Evolutionary conservation across 2,113 vertebrate genomes (phyloP).

Genomic region (Nesogale talazaci): DNA sequence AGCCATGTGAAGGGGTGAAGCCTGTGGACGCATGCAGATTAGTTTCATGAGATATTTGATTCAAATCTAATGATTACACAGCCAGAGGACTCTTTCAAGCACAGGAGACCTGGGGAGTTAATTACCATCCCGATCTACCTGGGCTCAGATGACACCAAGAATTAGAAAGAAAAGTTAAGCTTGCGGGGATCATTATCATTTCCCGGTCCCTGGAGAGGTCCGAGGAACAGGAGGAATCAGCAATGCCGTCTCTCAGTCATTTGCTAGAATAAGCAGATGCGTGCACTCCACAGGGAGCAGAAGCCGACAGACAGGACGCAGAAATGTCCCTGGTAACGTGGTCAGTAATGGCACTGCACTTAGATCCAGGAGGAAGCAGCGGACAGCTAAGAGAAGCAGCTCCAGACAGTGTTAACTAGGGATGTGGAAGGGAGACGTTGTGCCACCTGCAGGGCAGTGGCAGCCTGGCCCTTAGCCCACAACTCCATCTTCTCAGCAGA

Average conservation of each 20-base stretch:
- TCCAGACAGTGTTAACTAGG: background rate
- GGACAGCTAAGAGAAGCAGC: background rate
- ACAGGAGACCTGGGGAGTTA: slow-evolving; percentile 39
- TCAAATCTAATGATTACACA: slow-evolving; percentile 39
- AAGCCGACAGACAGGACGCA: background rate
- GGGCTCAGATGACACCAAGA: slow-evolving; percentile 7
- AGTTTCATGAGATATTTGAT: background rate
- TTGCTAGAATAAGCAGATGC: slow-evolving; percentile 21
- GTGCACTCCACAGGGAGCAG: slow-evolving; percentile 22
- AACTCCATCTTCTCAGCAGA: slow-evolving; percentile 23
- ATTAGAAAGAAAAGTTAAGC: slow-evolving; percentile 23
- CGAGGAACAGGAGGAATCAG: background rate
- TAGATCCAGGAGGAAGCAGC: slow-evolving; percentile 28
- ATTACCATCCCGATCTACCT: background rate
- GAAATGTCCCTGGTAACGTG: slow-evolving; percentile 23
- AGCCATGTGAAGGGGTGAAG: slow-evolving; percentile 67
- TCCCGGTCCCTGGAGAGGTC: background rate
- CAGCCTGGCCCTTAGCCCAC: background rate
- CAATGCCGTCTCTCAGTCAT: background rate
- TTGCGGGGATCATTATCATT: background rate
- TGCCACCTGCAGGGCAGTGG: background rate
- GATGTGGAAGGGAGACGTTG: background rate
- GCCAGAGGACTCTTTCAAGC: background rate
- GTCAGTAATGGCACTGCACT: background rate
- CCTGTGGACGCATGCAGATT: background rate